Evolutionary conservation across 2,888 invertebrate genomes (phyloP).

Genomic region (Synanthedon andrenaeformis): DNA sequence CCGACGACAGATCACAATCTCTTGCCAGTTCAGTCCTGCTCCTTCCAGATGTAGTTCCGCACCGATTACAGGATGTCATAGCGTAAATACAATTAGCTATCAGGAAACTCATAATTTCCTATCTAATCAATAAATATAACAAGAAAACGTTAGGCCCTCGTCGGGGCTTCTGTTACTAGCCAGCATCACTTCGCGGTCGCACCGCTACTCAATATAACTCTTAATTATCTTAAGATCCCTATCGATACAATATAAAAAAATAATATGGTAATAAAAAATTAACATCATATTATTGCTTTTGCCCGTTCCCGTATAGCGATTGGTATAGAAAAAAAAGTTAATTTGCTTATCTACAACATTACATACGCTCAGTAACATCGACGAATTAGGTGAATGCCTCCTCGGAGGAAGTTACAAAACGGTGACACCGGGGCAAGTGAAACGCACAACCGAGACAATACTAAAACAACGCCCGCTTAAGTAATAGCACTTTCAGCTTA

Average conservation of each 20-base stretch:
- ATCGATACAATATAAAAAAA: conserved; percentile 67
- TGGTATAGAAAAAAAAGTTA: conserved; percentile 56
- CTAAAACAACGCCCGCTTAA: conserved; percentile 63
- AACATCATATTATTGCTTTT: conserved; percentile 72
- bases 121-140: conserved; percentile 69
- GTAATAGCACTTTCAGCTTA: conserved; percentile 67
- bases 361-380: conserved; percentile 49
- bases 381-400: conserved; percentile 41
- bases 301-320: conserved; percentile 72
- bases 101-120: conserved; percentile 69
- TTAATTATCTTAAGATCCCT: conserved; percentile 61
- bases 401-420: conserved; percentile 42
- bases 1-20: conserved; percentile 71
- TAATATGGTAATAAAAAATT: conserved; percentile 69
- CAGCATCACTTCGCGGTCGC: conserved; percentile 66
- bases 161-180: conserved; percentile 51
- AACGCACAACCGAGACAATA: conserved; percentile 68
- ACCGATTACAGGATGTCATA: conserved; percentile 62
- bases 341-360: conserved; percentile 59
- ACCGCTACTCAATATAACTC: conserved; percentile 61
- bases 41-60: conserved; percentile 59
- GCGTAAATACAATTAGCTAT: conserved; percentile 68
- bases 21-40: conserved; percentile 63
- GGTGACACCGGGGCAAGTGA: conserved; percentile 65
- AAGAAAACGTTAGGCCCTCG: conserved; percentile 49